Evolutionary conservation across 2,797 vertebrate species (phyloP), one percentile per base, ranked within the genome.

Genomic region (Valencia hispanica): DNA sequence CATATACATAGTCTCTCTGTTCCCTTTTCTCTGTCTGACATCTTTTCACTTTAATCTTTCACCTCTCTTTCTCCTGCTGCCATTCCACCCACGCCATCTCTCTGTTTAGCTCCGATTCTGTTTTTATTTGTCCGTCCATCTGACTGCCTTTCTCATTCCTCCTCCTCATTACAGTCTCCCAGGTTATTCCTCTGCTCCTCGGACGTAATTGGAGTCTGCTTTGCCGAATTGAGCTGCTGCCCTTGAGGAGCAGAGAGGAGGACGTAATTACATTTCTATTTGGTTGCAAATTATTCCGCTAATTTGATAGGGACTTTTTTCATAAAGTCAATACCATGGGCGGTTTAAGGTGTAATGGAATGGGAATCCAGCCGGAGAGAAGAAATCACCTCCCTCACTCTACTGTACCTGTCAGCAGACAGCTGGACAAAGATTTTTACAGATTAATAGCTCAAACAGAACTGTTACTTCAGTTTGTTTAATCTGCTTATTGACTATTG

Each of bases 181-280:
- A 43, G 51, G 78, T 75, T 78, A 73, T 71, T 84, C 43, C 73
- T 82, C 68, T 45, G 32, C 81, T 82, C 47, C 51, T 72, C 70
- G 65, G 75, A 81, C 80, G 75, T 84, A 86, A 88, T 84, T 85
- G 53, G 79, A 82, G 91, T 89, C 76, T 78, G 79, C 48, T 70
- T 75, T 75, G 68, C 59, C n/a, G 63, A 74, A 69, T 74, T 45
- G 74, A 86, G 72, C 66, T 55, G 41, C 36, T 63, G 81, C 78
- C 86, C 78, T 82, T 73, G 80, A 87, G 82, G 79, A 85, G 71
- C 66, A 73, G 55, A 70, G 73, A 72, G 14, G 75, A 68, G 69
- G 70, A 79, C 50, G 4, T 85, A 86, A 92, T 89, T 90, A 79
- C 73, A 75, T 85, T 89, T 85, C 68, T 66, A 45, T 83, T 85